Evolutionary conservation across 2,888 invertebrate species (phyloP).

Genomic region (Oscheius sp.): DNA sequence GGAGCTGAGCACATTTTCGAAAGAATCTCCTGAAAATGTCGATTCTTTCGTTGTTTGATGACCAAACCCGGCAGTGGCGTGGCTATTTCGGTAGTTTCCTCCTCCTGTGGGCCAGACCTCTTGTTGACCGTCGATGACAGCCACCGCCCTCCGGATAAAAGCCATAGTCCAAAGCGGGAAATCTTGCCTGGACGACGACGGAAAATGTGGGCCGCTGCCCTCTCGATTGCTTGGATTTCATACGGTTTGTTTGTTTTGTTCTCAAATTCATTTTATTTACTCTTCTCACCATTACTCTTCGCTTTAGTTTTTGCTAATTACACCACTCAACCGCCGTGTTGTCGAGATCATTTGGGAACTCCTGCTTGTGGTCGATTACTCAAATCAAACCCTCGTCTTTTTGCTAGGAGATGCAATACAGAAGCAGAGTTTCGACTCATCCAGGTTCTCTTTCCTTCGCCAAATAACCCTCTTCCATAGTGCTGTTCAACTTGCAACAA

Average conservation of each 20-base stretch:
- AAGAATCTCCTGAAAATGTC: too few relatives aligned
- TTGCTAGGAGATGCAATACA: conserved; percentile 53
- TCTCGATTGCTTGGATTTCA: conserved; percentile 6
- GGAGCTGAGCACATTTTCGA: background rate
- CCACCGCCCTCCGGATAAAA: conserved; percentile 4
- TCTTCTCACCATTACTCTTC: background rate
- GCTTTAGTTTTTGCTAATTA: conserved; percentile 25
- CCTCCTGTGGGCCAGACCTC: background rate
- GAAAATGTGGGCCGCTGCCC: background rate
- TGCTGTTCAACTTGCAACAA: conserved; percentile 60
- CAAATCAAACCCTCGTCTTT: conserved; percentile 45
- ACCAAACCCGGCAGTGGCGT: background rate
- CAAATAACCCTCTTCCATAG: conserved; percentile 31
- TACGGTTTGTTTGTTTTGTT: conserved; percentile 10
- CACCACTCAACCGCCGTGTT: conserved; percentile 60
- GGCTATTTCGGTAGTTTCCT: conserved; percentile 1
- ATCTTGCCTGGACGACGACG: background rate
- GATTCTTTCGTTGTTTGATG: too few relatives aligned
- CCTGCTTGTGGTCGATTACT: conserved; percentile 51
- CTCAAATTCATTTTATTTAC: background rate
- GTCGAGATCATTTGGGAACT: conserved; percentile 54
- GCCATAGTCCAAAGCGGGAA: conserved; percentile 7
- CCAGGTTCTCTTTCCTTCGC: background rate
- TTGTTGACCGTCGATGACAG: conserved; percentile 19
- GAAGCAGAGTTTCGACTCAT: conserved; percentile 58